Conservation (phyloP, 2,113 vertebrate species). For the Microcebus jonahi region DNA sequence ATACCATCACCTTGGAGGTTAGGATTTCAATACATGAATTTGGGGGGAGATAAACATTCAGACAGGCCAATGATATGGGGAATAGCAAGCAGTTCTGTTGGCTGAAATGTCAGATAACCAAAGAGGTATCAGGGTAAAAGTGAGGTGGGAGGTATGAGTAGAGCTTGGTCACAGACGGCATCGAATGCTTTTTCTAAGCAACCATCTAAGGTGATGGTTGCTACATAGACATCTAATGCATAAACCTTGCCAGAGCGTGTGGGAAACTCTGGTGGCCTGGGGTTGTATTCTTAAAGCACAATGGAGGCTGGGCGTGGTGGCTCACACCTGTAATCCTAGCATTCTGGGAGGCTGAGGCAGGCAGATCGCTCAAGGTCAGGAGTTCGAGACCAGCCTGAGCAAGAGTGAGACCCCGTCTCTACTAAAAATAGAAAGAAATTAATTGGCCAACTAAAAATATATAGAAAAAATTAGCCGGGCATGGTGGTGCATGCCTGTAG, state of each 20-base stretch:
- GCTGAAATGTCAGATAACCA: not conserved
- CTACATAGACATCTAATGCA: not conserved
- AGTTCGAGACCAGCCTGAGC: too few species aligned
- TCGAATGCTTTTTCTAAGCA: too few species aligned
- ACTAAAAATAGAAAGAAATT: too few species aligned
- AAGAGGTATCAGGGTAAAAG: not conserved
- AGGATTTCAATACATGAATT: not conserved
- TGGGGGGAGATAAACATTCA: not conserved
- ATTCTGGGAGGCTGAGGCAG: too few species aligned
- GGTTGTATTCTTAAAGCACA: not conserved
- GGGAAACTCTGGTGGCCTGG: not conserved
- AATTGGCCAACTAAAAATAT: too few species aligned
- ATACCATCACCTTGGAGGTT: not conserved
- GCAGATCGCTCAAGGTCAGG: too few species aligned
- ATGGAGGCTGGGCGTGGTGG: too few species aligned
- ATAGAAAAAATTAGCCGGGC: too few species aligned
- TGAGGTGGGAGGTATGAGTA: not conserved
- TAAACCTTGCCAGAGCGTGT: not conserved
- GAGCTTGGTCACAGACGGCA: not conserved
- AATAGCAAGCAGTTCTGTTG: not conserved
- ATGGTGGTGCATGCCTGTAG: too few species aligned
- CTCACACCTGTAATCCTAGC: too few species aligned
- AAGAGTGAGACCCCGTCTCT: too few species aligned
- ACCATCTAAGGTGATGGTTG: not conserved
- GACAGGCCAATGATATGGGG: rapidly evolving